Base-by-base conservation (phyloP, 2,888 invertebrate genomes). In the Hartigia nigra region DNA sequence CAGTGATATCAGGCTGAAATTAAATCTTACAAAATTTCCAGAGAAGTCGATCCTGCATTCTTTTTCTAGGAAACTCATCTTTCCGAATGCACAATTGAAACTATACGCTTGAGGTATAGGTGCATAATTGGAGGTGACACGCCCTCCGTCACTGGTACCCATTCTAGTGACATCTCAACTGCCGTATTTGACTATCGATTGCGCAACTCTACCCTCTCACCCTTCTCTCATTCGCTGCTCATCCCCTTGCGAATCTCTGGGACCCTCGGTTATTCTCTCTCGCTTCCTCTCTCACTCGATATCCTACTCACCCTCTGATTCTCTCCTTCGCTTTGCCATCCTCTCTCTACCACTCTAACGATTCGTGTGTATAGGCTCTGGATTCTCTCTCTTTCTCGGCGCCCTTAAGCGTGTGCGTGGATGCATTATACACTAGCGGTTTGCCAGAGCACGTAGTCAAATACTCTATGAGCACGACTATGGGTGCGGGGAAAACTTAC, bases 371-470 rank as follows among this genome's bases (percentile, higher is more conserved):
- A 75, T 80, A 69, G 76, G 75, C 78, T 70, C 80, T 76, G 72
- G 75, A 69, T 76, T 80, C 77, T 39, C 80, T 77, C 81, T 81
- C 80, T 82, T 81, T 70, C 80, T 78, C 78, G 70, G 72, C 76
- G 34, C 70, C 76, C 23, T n/a, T 76, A 36, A 39, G 14, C 76
- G 70, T 82, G 76, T 79, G 82, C 80, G 78, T 81, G 80, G 82
- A 78, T 83, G 83, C 85, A 85, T 87, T 86, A 87, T 87, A 85
- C 85, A 85, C 82, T 80, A 77, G 84, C 77, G 85, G 84, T 85
- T 87, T 87, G 85, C 87, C 82, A 79, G 81, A 81, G 85, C 87
- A 87, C 87, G 87, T 87, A 85, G 83, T 84, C 86, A 85, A 86
- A 87, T 86, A 86, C 84, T 79, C 82, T 85, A 83, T 82, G 80